Percentiles rank a stretch among this genome's conserved stretches.
Evolutionary conservation across 2,113 vertebrate species (phyloP).

Genomic region (Ornithorhynchus anatinus): DNA sequence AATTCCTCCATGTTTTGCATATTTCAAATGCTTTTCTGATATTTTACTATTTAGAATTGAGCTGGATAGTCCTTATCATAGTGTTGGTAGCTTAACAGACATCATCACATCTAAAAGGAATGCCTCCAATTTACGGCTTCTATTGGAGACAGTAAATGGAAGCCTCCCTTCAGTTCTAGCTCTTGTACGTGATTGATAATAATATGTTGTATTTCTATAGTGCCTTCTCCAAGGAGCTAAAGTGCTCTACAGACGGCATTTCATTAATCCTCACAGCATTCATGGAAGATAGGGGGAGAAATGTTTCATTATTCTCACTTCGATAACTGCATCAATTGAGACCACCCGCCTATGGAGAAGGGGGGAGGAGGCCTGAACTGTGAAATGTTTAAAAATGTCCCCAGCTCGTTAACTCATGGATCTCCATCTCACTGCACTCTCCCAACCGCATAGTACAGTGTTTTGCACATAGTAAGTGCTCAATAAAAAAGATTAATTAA

Average conservation of each 20-base stretch:
- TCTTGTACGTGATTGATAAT: neutral
- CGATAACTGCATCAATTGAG: neutral
- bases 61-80: neutral
- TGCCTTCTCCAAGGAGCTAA: neutral
- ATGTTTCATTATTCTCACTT: neutral
- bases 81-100: slow-evolving; percentile 4
- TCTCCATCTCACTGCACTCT: too few species aligned
- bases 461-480: too few species aligned
- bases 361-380: too few species aligned
- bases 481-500: too few species aligned
- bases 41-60: neutral
- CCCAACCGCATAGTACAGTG: too few species aligned
- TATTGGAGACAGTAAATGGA: neutral
- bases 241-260: neutral
- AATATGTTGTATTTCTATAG: neutral
- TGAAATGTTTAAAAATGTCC: too few species aligned
- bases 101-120: slow-evolving; percentile 20
- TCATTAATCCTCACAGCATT: neutral
- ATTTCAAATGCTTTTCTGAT: slow-evolving; percentile 4
- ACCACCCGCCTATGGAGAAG: too few species aligned
- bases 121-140: neutral
- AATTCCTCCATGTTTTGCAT: neutral
- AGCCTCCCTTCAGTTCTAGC: neutral
- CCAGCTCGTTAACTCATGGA: too few species aligned
- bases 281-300: too few species aligned